A percentile compares a stretch with the other conserved stretches of the same genome.
Evolutionary conservation across 1,140 invertebrate genomes (phyloP).

Genomic region (Trypoxylus dichotomus): DNA sequence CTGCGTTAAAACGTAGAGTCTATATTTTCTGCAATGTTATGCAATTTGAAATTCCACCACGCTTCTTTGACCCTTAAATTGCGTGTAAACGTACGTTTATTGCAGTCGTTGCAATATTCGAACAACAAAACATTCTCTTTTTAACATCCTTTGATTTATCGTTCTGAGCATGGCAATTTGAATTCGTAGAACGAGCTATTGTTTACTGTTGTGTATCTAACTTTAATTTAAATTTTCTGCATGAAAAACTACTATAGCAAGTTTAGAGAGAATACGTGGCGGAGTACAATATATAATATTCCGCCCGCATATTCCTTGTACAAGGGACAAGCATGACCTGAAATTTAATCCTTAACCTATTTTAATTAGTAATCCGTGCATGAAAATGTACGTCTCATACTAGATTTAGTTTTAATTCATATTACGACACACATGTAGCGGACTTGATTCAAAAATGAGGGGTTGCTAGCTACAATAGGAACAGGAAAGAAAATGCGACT

Average conservation of each 20-base stretch:
- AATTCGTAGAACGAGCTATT: neutral
- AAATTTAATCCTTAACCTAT: constrained; percentile 24
- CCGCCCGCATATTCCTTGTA: neutral
- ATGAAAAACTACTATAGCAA: neutral
- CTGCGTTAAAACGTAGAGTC: too few species aligned
- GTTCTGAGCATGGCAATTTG: too few species aligned
- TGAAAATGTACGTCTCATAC: constrained; percentile 10
- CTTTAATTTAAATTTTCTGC: constrained; percentile 15
- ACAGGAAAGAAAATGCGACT: neutral
- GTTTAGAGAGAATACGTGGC: neutral
- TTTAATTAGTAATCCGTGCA: constrained; percentile 22
- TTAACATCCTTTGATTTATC: too few species aligned
- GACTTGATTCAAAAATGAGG: constrained; percentile 11
- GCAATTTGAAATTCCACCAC: too few species aligned
- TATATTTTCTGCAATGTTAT: too few species aligned
- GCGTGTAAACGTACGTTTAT: too few species aligned
- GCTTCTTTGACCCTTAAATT: too few species aligned
- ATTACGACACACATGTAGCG: constrained; percentile 10
- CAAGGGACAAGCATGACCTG: neutral
- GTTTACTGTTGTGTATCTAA: neutral
- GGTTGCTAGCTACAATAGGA: neutral
- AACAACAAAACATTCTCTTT: too few species aligned
- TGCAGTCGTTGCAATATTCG: too few species aligned
- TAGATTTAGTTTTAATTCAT: constrained; percentile 21
- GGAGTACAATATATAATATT: neutral